These are phyloP conservation scores for Myopa testacea DNA, from an alignment of 2,888 invertebrate genomes.

Conservation along the genomic window DNA sequence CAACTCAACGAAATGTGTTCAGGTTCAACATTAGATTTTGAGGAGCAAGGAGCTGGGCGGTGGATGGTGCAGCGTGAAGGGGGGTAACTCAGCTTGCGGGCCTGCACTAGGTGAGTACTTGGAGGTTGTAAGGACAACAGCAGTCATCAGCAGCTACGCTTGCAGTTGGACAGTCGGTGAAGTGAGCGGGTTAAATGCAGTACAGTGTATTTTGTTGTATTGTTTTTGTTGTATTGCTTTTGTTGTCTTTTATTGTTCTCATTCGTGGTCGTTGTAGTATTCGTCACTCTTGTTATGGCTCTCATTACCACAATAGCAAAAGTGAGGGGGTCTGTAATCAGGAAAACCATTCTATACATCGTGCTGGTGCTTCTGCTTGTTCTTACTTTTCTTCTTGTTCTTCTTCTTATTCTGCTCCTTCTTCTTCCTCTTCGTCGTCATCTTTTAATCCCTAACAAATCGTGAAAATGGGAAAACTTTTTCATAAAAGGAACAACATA, in stretches of 20 bases:
- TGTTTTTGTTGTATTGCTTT: conserved; percentile 9
- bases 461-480: conserved; percentile 12
- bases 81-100: conserved; percentile 37
- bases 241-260: neutral
- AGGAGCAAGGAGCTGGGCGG: neutral
- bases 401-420: neutral
- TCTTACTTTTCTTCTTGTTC: neutral
- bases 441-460: conserved; percentile 18
- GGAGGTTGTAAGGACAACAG: conserved; percentile 44
- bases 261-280: conserved; percentile 9
- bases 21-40: neutral
- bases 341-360: neutral
- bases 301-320: neutral
- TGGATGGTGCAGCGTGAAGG: neutral
- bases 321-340: neutral
- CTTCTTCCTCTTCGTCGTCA: neutral
- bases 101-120: conserved; percentile 38
- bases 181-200: conserved; percentile 1
- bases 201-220: too few species aligned
- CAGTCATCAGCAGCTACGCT: neutral
- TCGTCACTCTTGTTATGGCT: neutral
- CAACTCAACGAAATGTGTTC: neutral
- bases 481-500: conserved; percentile 1
- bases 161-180: neutral
- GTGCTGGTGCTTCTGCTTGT: neutral